Conservation (phyloP, 2,113 vertebrate genomes). For the Stomatorhinus ivindoensis region DNA sequence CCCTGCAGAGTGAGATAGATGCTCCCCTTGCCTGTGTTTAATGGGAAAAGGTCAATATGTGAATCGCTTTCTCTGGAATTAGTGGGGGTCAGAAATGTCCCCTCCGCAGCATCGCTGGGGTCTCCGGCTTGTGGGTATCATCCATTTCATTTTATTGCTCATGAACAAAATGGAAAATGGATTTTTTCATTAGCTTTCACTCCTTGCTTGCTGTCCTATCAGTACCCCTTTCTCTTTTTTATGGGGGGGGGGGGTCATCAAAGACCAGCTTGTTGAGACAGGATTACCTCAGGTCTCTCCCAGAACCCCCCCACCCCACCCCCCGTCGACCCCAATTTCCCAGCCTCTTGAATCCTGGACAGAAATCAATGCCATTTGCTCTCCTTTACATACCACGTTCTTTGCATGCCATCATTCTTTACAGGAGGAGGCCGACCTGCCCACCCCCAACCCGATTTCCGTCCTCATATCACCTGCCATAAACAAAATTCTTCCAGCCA, state of each 20-base stretch:
- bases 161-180: conserved; percentile 14
- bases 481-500: background rate
- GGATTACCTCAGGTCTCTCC: background rate
- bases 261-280: background rate
- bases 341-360: background rate
- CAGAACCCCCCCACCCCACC: background rate
- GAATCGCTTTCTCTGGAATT: background rate
- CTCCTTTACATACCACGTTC: background rate
- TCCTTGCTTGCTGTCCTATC: conserved; percentile 6
- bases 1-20: conserved; percentile 10
- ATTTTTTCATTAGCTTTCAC: conserved; percentile 13
- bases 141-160: conserved; percentile 15
- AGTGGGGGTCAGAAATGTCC: conserved; percentile 2
- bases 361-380: background rate
- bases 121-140: background rate
- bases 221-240: background rate
- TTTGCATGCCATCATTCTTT: background rate
- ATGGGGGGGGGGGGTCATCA: background rate
- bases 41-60: conserved; percentile 8
- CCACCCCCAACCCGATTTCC: background rate
- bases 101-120: background rate
- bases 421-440: background rate
- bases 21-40: conserved; percentile 2
- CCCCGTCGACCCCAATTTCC: background rate
- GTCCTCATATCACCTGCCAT: background rate